These are phyloP conservation scores for Eumacrocentrus americanus DNA, from an alignment of 2,888 invertebrate species.

Conservation along the genomic window DNA sequence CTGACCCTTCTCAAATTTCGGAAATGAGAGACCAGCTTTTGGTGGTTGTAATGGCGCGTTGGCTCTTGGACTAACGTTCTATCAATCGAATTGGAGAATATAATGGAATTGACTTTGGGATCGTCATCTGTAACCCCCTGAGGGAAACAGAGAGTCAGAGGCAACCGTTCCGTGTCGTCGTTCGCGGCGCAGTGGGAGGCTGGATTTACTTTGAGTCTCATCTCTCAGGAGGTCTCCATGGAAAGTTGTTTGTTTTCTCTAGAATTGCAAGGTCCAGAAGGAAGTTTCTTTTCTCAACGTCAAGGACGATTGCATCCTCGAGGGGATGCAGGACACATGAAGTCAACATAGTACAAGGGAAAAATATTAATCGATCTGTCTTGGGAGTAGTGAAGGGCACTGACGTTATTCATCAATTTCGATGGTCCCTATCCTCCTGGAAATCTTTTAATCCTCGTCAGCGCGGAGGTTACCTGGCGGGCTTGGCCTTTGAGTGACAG, in stretches of 20 bases:
- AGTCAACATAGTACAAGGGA: not conserved
- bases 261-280: not conserved
- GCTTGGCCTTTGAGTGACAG: slow-evolving; percentile 50
- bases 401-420: slow-evolving; percentile 45
- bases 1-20: slow-evolving; percentile 34
- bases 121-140: slow-evolving; percentile 12
- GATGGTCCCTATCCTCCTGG: slow-evolving; percentile 41
- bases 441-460: slow-evolving; percentile 49
- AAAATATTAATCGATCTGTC: slow-evolving; percentile 16
- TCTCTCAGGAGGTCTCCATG: slow-evolving; percentile 2
- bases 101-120: slow-evolving; percentile 42
- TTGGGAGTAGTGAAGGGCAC: not conserved
- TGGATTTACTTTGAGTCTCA: slow-evolving; percentile 1
- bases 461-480: slow-evolving; percentile 34
- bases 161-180: slow-evolving; percentile 8
- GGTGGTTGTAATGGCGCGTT: not conserved
- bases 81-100: slow-evolving; percentile 38
- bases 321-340: not conserved
- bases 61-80: slow-evolving; percentile 19
- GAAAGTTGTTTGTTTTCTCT: not conserved
- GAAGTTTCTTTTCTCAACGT: not conserved
- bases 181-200: not conserved
- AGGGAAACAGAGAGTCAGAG: slow-evolving; percentile 7
- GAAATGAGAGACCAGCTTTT: slow-evolving; percentile 26
- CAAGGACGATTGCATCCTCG: not conserved